Evolutionary conservation across 1,140 invertebrate species (phyloP), one percentile per base, ranked within the genome.

Genomic region (Dryas iulia): DNA sequence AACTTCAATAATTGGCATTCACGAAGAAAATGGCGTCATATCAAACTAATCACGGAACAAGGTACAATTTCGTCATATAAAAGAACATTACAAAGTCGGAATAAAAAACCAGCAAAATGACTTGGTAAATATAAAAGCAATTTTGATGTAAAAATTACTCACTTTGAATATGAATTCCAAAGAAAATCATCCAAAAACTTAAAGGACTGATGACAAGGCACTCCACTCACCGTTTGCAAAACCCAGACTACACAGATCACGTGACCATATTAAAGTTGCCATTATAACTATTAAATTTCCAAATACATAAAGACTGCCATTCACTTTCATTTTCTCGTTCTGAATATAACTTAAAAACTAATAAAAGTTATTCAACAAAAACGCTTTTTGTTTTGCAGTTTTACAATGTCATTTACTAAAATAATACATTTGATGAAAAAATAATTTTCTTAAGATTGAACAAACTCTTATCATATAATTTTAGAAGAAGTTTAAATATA

Each of bases 21-120:
- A 91, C 84, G 86, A 91, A 92, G 89, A 92, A 92, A 92, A 92
- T 92, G 91, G 90, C 91, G 91, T 92, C 91, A 89, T 89, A 92
- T 90, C 87, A 90, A 87, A 90, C 86, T 87, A 84, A 81, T 89
- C 89, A 91, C 84, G 85, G 86, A 89, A 89, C 86, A 90, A 89
- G 87, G 87, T 86, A 90, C 84, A 83, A 85, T 90, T 89, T 90
- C 84, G 76, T 89, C 84, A 90, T 88, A 83, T 59, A 75, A 72
- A 84, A 85, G 67, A 84, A 88, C 87, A 83, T 78, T 62, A 84
- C 81, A 87, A 76, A 79, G 73, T 77, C 82, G 84, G 82, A 77
- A 76, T 66, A 62, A 78, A 81, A 83, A 83, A 84, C 74, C 74
- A 81, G 77, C 77, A 71, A 81, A 78, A 77, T 75, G 66, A 70